Evolutionary conservation across 2,113 vertebrate genomes (phyloP), one percentile per base, ranked within the genome.

Genomic region (Diphyllodes magnificus): DNA sequence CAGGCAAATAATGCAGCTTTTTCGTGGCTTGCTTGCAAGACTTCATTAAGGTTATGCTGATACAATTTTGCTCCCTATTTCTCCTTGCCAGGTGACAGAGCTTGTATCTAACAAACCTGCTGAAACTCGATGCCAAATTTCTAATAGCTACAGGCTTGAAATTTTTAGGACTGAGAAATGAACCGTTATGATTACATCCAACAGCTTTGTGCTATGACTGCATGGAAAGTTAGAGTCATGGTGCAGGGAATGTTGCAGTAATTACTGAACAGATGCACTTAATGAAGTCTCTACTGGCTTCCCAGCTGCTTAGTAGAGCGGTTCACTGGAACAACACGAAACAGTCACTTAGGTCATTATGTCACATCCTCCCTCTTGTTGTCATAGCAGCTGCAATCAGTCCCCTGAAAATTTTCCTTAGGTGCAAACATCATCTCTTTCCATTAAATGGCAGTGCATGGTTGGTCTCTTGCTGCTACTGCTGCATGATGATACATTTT

Each of bases 221-320:
- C 92, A 69, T 92, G 72, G 66, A 63, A 93, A 79, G 71, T 53
- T 92, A 86, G 70, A 85, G 87, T 72, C 4, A 10, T 83, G 91
- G 75, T 50, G 87, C 47, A 40, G 86, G 93, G 86, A 94, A 97
- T 97, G 96, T 87, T 97, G 85, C 68, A 90, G 93, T 97, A 95
- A 98, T 98, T 98, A 97, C 92, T 15, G 82, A 97, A 91, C 96
- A 97, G 97, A 96, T 95, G 82, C 87, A 85, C 47, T 94, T 98
- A 98, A 98, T 98, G 97, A 98, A 96, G 85, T 97, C 97, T 97
- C 97, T 94, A 35, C 79, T 95, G 97, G 94, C 56, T 97, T 97
- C 94, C 88, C 77, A 98, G 94, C 86, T 94, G 90, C 84, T 23
- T 30, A 75, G n/a, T 50, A 7, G 57, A 92, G 54, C 49, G 5